phyloP scores from a whole-genome alignment of 2,797 vertebrate genomes.

The Serranus cabrilla region DNA sequence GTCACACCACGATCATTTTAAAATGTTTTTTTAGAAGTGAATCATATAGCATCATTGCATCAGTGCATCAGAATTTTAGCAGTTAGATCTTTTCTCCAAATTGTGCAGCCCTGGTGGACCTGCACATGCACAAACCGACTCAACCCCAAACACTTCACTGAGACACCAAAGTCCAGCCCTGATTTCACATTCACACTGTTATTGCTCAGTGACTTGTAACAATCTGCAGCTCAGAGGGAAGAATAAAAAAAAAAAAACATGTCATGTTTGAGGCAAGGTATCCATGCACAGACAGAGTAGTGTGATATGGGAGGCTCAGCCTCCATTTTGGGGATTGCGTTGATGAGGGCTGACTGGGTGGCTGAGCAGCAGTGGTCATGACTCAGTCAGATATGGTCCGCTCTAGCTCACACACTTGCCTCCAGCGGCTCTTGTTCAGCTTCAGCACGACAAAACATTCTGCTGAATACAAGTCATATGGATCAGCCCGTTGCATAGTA shows the following conservation, averaged over 20 bases:
- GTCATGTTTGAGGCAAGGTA: conserved; percentile 13
- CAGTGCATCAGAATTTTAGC: too few relatives aligned
- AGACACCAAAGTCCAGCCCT: background rate
- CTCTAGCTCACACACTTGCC: conserved; percentile 70
- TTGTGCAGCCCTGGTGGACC: too few relatives aligned
- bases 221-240: conserved; percentile 23
- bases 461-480: conserved; percentile 43
- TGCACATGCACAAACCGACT: conserved; percentile 3
- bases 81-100: too few relatives aligned
- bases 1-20: too few relatives aligned
- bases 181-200: conserved; percentile 18
- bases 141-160: background rate
- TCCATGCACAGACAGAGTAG: conserved; percentile 19
- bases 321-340: conserved; percentile 75
- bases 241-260: conserved; percentile 2
- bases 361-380: conserved; percentile 76
- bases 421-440: conserved; percentile 66
- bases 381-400: conserved; percentile 74
- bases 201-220: conserved; percentile 14
- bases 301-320: conserved; percentile 53
- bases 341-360: conserved; percentile 70
- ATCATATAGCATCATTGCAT: too few relatives aligned
- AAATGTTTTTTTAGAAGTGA: too few relatives aligned
- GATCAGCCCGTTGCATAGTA: conserved; percentile 7
- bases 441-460: conserved; percentile 51